A percentile compares a stretch with the other conserved stretches of the same genome.
These are phyloP conservation scores for Poeciliopsis retropinna DNA, from an alignment of 2,113 vertebrate genomes.

Conservation along the genomic window DNA sequence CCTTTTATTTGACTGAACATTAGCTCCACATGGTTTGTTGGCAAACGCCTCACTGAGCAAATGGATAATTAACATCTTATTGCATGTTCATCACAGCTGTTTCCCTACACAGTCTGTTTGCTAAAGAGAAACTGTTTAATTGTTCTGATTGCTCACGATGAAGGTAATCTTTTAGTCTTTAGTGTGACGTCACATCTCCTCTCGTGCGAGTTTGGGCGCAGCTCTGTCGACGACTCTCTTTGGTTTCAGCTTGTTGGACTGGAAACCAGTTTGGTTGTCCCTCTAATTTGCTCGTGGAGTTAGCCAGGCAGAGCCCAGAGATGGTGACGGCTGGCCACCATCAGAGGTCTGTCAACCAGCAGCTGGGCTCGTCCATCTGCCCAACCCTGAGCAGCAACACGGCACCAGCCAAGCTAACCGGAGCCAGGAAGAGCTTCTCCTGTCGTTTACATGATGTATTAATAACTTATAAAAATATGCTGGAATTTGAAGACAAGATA, in stretches of 20 bases:
- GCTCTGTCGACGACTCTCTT: background rate
- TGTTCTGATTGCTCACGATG: background rate
- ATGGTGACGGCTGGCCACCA: background rate
- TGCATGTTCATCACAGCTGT: background rate
- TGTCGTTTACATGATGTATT: too few relatives aligned
- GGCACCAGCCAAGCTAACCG: background rate
- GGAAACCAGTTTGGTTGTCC: background rate
- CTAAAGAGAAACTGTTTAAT: background rate
- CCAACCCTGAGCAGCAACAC: background rate
- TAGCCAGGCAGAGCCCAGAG: background rate
- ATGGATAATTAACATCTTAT: constrained; percentile 2
- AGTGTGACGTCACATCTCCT: background rate
- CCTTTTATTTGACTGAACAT: background rate
- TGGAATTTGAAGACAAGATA: too few relatives aligned
- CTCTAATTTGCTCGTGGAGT: background rate
- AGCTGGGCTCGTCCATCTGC: constrained; percentile 9
- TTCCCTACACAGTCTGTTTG: constrained; percentile 1
- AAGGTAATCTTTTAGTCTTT: background rate
- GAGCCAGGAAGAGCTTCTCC: background rate
- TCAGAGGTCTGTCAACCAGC: background rate
- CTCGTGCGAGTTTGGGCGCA: too few relatives aligned
- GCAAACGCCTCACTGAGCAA: background rate
- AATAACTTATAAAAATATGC: too few relatives aligned
- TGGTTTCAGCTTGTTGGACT: background rate
- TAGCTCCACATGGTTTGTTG: constrained; percentile 4